Evolutionary conservation across 1,140 invertebrate species (phyloP), one percentile per base, ranked within the genome.

Genomic region (Trinorchestia longiramus): DNA sequence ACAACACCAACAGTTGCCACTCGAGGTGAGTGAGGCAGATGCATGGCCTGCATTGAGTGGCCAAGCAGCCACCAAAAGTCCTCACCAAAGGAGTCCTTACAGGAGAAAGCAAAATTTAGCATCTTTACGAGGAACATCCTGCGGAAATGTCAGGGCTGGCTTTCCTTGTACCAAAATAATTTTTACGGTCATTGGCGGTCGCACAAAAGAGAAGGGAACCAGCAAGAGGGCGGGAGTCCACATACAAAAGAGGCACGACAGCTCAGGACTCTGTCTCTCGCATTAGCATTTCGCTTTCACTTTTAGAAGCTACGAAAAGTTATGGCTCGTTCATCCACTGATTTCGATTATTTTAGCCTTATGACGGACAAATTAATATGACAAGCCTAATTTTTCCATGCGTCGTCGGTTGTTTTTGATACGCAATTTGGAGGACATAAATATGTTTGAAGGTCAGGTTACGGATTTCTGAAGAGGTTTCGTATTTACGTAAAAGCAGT

Each of bases 71-170:
- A 77, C 62, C 28, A 53, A 53, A 19, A 53, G 62, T 0, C 41
- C 88, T 42, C 8, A 90, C 88, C 6, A 36, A 90, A 90, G 28
- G 43, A 90, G 88, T 90, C 88, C 43, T 90, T 43, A 43, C 43
- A 90, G 3, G 41, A 41, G 43, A 90, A 43, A 90, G 28, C n/a
- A 90, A 90, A 90, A 90, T 43, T 41, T 90, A 90, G 41, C n/a
- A 90, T 90, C 43, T 90, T 90, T 90, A 90, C 41, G 88, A 90
- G 43, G 43, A 42, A 90, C 43, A 90, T 90, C 88, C 88, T 43
- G 41, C 43, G 88, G 88, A 42, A 90, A 90, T 41, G 88, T 43
- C 88, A 41, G 88, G 11, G 88, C 88, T 90, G 41, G 88, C 88
- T 90, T 90, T 15, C 88, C 41, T 90, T 19, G 11, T 42, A 90